Evolutionary conservation across 2,797 vertebrate genomes (phyloP), one percentile per base, ranked within the genome.

Genomic region (Brachyalestes nurse): DNA sequence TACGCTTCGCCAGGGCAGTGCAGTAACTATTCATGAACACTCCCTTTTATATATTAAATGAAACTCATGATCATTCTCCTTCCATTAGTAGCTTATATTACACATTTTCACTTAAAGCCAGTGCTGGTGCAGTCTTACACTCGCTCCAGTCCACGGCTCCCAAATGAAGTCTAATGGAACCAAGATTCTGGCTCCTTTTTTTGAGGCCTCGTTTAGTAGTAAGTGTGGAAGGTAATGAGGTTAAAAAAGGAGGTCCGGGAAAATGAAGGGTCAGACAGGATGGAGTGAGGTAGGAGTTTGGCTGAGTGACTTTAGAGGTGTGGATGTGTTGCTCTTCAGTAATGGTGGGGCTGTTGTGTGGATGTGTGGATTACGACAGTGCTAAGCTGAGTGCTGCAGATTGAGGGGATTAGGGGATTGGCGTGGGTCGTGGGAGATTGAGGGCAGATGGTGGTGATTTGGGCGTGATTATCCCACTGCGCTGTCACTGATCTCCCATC

Each of bases 321-420:
- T 91, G 49, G 21, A 38, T 53, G 61, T 62, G 19, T 64, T 66
- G 34, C 66, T 78, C 79, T 76, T 85, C 72, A 51, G 67, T 67
- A 76, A 83, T 45, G 49, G 65, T 49, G 64, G 61, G 0, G 53
- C 72, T 45, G 13, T 51, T 81, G 81, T 69, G 79, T 60, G 61
- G 76, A 70, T 49, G 86, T 83, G 75, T 4, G 1, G 5, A 89
- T 92, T 94, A 86, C 78, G 83, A 70, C 87, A 87, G 49, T 87
- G 62, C 71, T 91, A 93, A 88, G 78, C 91, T 76, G 87, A 92
- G 92, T 88, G 92, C 88, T 87, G 87, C 93, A 91, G 91, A 93
- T 93, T 92, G 78, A 86, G 9, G 69, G 92, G 93, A 95, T 96
- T 96, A 95, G 90, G 71, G 89, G 94, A 95, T 96, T 95, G 94